A percentile compares a stretch with the other conserved stretches of the same genome.
Conservation (phyloP, 2,113 vertebrate genomes). For the Nycticryphes semicollaris region DNA sequence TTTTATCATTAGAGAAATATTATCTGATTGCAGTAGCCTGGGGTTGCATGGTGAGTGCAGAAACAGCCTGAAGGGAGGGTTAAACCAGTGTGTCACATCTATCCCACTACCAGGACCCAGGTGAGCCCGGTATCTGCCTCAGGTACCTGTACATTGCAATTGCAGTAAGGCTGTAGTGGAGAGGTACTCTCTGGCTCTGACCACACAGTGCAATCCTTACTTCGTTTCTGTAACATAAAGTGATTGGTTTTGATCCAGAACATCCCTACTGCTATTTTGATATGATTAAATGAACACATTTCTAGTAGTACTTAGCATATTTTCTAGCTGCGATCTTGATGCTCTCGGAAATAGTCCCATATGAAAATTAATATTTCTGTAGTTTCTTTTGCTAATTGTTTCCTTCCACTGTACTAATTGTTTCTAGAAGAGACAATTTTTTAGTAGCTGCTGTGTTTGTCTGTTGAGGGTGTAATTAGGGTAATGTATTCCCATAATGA, state of each 20-base stretch:
- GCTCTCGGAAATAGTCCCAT: neutral
- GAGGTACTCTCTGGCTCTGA: neutral
- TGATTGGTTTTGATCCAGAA: neutral
- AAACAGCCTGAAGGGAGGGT: neutral
- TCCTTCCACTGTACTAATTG: neutral
- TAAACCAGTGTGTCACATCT: neutral
- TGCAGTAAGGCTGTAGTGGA: neutral
- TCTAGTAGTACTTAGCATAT: neutral
- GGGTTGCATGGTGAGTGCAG: neutral
- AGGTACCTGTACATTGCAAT: neutral
- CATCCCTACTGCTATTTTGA: neutral
- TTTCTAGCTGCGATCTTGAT: neutral
- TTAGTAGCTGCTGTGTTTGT: neutral
- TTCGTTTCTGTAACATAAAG: neutral
- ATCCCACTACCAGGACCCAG: neutral
- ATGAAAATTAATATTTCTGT: neutral
- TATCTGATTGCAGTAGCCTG: neutral
- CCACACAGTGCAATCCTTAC: neutral
- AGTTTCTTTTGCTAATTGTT: neutral
- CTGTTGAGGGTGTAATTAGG: neutral
- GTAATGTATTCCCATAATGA: slow-evolving; percentile 5
- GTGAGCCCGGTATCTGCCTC: neutral
- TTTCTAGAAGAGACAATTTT: neutral
- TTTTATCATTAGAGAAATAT: neutral
- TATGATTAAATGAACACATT: neutral